Percentiles rank a stretch among this genome's conserved stretches.
Evolutionary conservation across 1,140 invertebrate genomes (phyloP).

Genomic region (Penaeus vannamei): DNA sequence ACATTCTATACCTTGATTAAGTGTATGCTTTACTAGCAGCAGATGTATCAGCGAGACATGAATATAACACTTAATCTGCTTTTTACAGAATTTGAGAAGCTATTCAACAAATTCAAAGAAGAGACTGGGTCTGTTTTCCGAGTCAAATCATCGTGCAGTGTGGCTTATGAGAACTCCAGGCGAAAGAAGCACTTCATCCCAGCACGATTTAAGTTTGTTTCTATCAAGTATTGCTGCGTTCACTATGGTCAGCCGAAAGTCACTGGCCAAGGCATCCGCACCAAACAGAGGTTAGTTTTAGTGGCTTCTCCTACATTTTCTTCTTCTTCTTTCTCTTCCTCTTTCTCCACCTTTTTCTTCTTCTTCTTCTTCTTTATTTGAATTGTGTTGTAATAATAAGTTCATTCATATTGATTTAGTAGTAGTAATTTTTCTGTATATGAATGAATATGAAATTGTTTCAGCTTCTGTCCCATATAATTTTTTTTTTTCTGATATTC

Average conservation of each 20-base stretch:
- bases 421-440: too few relatives aligned
- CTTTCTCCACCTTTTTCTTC: too few relatives aligned
- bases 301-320: background rate
- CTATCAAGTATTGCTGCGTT: slow-evolving; percentile 59
- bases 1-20: too few relatives aligned
- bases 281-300: slow-evolving; percentile 57
- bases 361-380: too few relatives aligned
- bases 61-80: background rate
- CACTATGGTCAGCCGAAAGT: slow-evolving; percentile 64
- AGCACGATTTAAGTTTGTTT: slow-evolving; percentile 56
- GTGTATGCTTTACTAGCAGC: too few relatives aligned
- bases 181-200: slow-evolving; percentile 59
- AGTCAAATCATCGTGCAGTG: slow-evolving; percentile 61
- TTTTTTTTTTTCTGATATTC: too few relatives aligned
- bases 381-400: too few relatives aligned
- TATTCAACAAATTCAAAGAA: slow-evolving; percentile 54
- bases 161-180: slow-evolving; percentile 53
- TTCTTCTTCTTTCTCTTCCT: too few relatives aligned
- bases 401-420: too few relatives aligned
- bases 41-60: too few relatives aligned
- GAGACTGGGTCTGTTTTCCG: slow-evolving; percentile 61
- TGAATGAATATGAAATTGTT: too few relatives aligned
- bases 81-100: slow-evolving; percentile 58
- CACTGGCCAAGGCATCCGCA: slow-evolving; percentile 52
- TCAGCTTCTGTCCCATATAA: too few relatives aligned